Conservation (phyloP, 1,140 invertebrate genomes). For the Telenomus remus region DNA sequence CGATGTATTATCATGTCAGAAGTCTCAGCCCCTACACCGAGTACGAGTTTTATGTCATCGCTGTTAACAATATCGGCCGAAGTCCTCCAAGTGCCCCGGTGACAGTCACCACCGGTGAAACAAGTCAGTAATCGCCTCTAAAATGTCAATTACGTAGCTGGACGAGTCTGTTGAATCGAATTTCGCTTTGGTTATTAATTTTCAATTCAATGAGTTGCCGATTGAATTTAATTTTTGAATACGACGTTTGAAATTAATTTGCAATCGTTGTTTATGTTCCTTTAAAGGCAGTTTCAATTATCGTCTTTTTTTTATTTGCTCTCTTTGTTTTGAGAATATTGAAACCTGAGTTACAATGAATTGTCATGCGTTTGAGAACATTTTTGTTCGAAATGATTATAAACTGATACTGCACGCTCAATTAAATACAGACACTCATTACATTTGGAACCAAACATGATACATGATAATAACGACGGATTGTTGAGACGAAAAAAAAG, state of each 20-base stretch:
- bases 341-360: too few relatives aligned
- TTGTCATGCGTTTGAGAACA: neutral
- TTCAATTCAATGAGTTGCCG: conserved; percentile 1
- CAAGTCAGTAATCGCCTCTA: conserved; percentile 83
- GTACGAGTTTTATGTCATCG: conserved; percentile 97
- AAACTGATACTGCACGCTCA: neutral
- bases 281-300: too few relatives aligned
- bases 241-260: too few relatives aligned
- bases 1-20: conserved; percentile 92
- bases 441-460: conserved; percentile 30
- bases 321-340: too few relatives aligned
- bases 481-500: too few relatives aligned
- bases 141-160: conserved; percentile 1
- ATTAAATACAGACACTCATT: conserved; percentile 20
- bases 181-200: conserved; percentile 14
- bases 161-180: conserved; percentile 12
- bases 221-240: too few relatives aligned
- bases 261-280: too few relatives aligned
- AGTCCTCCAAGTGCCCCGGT: conserved; percentile 89
- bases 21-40: conserved; percentile 94
- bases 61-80: conserved; percentile 94
- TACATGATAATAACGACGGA: conserved; percentile 4
- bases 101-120: conserved; percentile 95
- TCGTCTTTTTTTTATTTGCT: too few relatives aligned
- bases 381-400: neutral